Base-by-base conservation (phyloP, 2,888 invertebrate genomes). In the Tipula lateralis region DNA sequence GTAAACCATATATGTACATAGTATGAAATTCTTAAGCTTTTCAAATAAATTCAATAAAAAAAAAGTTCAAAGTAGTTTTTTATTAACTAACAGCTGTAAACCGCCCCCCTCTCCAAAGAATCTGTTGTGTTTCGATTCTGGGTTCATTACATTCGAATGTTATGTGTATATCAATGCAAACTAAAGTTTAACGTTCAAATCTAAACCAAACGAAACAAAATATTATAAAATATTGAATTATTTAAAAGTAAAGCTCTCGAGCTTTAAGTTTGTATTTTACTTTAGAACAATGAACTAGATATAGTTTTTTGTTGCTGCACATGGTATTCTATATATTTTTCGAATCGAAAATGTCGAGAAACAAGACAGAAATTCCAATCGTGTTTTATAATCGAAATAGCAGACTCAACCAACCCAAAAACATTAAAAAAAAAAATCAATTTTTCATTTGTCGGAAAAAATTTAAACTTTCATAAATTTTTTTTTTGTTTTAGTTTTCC, bases 61-160 rank as follows among this genome's bases (percentile, higher is more conserved):
- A 66, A 66, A 66, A 66, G 66, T 66, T 66, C 66, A 66, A 66
- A 66, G 66, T 66, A 66, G 66, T 66, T 66, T 66, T 66, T 24
- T 3, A 66, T 66, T 24, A 66, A 19, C 24, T 66, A 66, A 66
- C 66, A 66, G 24, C 19, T 66, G 66, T 66, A 24, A 66, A n/a
- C n/a, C n/a, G n/a, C n/a, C n/a, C n/a, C n/a, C n/a, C n/a, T n/a
- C n/a, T 24, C 66, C 24, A 24, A 66, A 66, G 2, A 24, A 44
- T 50, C 12, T 50, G 19, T 19, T n/a, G n/a, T n/a, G n/a, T n/a
- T n/a, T n/a, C n/a, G n/a, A n/a, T n/a, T n/a, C n/a, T n/a, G n/a
- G n/a, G 19, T 50, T 39, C 39, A 13, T 39, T 39, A 12, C 39
- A 16, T 44, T 44, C 44, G 24, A 24, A 19, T 66, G 12, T 24